A percentile compares a stretch with the other conserved stretches of the same genome.
Conservation (phyloP, 2,113 vertebrate genomes). For the Vimba vimba region DNA sequence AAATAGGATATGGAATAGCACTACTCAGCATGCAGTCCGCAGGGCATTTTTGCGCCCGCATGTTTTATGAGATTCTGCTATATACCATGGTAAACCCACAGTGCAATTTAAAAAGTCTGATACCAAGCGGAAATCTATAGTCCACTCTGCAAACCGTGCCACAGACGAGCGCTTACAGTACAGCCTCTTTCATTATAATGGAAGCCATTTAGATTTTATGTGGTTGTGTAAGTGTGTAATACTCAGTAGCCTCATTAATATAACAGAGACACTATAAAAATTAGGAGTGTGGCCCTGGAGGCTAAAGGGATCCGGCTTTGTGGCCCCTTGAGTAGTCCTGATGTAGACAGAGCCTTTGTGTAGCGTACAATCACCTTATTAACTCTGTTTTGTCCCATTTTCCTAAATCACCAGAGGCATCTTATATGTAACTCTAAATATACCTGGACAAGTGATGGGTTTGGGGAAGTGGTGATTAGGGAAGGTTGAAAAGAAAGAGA, state of each 20-base stretch:
- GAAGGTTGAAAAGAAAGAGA: slow-evolving; percentile 29
- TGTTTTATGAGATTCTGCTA: background rate
- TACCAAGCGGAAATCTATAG: background rate
- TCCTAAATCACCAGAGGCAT: slow-evolving; percentile 54
- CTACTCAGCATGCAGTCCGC: background rate
- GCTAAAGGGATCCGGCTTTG: background rate
- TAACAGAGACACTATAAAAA: slow-evolving; percentile 8
- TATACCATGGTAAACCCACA: slow-evolving; percentile 8
- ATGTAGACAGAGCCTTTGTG: slow-evolving; percentile 40
- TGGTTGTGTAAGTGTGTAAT: background rate
- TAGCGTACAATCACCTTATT: slow-evolving; percentile 51
- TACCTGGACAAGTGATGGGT: slow-evolving; percentile 62
- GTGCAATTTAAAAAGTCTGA: background rate
- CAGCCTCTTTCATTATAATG: background rate
- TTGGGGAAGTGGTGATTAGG: slow-evolving; percentile 34
- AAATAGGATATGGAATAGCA: slow-evolving; percentile 24
- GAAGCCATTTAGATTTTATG: background rate
- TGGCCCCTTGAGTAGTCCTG: slow-evolving; percentile 10
- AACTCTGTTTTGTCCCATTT: slow-evolving; percentile 62
- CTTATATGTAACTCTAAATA: slow-evolving; percentile 66
- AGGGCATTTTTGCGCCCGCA: background rate
- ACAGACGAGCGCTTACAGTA: slow-evolving; percentile 1
- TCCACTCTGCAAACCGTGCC: background rate
- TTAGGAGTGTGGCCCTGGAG: background rate
- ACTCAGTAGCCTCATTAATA: slow-evolving; percentile 15